Conservation (phyloP, 2,888 invertebrate genomes). For the Lycia hirtaria region DNA sequence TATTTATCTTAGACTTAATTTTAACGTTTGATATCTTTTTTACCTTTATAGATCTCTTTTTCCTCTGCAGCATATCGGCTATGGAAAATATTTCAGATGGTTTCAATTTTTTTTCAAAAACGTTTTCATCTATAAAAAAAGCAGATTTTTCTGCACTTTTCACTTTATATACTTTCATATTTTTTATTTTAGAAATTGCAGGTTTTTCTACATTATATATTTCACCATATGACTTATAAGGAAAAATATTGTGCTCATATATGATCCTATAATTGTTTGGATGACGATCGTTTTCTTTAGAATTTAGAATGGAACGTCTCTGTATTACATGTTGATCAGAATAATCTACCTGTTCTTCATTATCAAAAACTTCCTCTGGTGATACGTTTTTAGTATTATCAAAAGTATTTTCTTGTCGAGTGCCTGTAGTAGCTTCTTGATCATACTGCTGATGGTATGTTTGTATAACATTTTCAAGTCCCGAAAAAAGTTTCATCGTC, state of each 20-base stretch:
- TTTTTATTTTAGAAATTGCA: conserved; percentile 21
- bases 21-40: conserved; percentile 60
- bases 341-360: conserved; percentile 17
- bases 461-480: conserved; percentile 66
- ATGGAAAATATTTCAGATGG: conserved; percentile 62
- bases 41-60: conserved; percentile 57
- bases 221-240: conserved; percentile 56
- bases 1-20: conserved; percentile 59
- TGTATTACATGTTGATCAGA: conserved; percentile 48
- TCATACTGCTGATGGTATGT: conserved; percentile 65
- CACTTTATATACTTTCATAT: background rate
- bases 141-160: conserved; percentile 23
- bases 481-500: conserved; percentile 66
- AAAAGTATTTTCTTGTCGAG: background rate
- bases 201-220: conserved; percentile 45
- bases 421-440: conserved; percentile 10
- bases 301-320: conserved; percentile 47
- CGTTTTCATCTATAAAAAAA: conserved; percentile 50
- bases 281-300: conserved; percentile 51
- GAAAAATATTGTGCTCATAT: conserved; percentile 50
- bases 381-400: conserved; percentile 31
- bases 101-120: conserved; percentile 58
- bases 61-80: conserved; percentile 57
- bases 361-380: conserved; percentile 5
- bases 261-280: conserved; percentile 59